phyloP scores from a whole-genome alignment of 2,113 vertebrate genomes.

The Dromas ardeola region DNA sequence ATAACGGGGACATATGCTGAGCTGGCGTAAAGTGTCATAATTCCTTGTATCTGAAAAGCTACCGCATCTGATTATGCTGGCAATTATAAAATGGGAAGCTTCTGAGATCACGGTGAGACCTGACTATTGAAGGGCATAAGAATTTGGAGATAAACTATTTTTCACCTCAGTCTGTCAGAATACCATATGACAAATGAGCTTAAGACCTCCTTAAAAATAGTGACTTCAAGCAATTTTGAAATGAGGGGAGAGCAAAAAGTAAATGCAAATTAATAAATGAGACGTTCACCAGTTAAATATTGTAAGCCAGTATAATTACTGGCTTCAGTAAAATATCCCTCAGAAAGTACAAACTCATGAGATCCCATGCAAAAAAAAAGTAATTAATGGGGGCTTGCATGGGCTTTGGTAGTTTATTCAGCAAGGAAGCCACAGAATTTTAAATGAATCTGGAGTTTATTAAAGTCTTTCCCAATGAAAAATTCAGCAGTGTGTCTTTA shows the following conservation, averaged over 20 bases:
- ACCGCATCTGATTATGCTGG: not conserved
- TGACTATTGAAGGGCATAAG: not conserved
- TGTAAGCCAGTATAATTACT: not conserved
- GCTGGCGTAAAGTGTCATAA: not conserved
- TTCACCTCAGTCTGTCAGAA: not conserved
- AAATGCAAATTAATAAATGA: slow-evolving; percentile 5
- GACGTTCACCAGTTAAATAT: not conserved
- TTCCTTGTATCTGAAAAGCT: not conserved
- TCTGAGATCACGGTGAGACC: not conserved
- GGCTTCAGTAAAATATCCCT: not conserved
- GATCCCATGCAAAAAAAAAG: not conserved
- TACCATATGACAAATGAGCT: not conserved
- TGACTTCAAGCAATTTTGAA: not conserved
- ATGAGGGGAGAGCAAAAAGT: not conserved
- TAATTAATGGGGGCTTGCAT: not conserved
- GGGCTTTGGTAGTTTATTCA: not conserved
- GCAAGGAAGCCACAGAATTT: slow-evolving; percentile 5
- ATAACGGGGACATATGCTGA: not conserved
- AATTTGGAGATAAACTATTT: not conserved
- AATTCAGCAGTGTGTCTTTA: not conserved
- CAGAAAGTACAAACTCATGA: not conserved
- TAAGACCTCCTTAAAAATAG: not conserved
- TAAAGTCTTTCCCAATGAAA: slow-evolving; percentile 5
- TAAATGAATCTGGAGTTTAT: slow-evolving; percentile 44
- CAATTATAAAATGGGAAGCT: not conserved